phyloP scores from a whole-genome alignment of 2,797 vertebrate species.

The Gobionotothen gibberifrons region DNA sequence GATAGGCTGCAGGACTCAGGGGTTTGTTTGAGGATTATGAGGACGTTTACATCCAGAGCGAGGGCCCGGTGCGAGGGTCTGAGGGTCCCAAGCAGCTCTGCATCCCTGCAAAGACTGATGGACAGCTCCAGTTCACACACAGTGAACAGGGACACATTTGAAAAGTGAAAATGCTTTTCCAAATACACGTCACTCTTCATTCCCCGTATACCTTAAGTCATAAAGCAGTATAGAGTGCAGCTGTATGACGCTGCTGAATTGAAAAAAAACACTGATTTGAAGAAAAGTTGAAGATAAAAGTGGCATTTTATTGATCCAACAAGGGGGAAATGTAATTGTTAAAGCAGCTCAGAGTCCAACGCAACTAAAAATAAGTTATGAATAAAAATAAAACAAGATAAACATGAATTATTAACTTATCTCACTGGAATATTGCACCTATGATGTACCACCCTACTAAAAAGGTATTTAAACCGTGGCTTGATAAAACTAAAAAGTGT shows the following conservation, averaged over 20 bases:
- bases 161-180: background rate
- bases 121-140: constrained; percentile 41
- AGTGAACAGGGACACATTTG: background rate
- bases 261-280: background rate
- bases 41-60: constrained; percentile 67
- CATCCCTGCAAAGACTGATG: constrained; percentile 50
- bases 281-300: background rate
- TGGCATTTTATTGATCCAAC: too few relatives aligned
- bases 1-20: constrained; percentile 59
- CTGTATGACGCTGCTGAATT: too few relatives aligned
- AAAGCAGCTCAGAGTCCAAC: too few relatives aligned
- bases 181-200: background rate
- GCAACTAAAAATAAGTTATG: too few relatives aligned
- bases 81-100: constrained; percentile 39
- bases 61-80: constrained; percentile 50
- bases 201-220: background rate
- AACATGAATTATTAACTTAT: too few relatives aligned
- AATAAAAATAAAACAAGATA: too few relatives aligned
- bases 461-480: background rate
- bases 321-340: too few relatives aligned
- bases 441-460: too few relatives aligned
- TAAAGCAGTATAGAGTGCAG: background rate
- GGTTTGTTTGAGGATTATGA: constrained; percentile 82
- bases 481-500: background rate
- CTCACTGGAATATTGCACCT: too few relatives aligned